Percentiles rank a stretch among this genome's conserved stretches.
phyloP scores from a whole-genome alignment of 2,888 invertebrate species.

The Campoplex capitator region DNA sequence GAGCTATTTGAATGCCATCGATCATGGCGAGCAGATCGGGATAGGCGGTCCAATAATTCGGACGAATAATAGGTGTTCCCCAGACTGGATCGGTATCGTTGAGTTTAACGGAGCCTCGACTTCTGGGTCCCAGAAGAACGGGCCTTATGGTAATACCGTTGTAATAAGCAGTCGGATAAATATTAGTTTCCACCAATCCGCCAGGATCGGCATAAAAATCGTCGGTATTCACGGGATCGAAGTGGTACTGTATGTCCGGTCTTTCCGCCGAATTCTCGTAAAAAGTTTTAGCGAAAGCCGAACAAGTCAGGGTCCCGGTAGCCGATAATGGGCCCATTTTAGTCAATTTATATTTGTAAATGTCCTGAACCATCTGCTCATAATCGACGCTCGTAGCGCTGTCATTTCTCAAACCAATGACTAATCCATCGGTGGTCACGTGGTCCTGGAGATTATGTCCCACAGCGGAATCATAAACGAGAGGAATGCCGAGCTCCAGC shows the following conservation, averaged over 20 bases:
- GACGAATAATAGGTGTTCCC: constrained; percentile 90
- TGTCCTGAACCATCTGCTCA: constrained; percentile 77
- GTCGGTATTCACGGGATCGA: constrained; percentile 87
- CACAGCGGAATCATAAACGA: constrained; percentile 84
- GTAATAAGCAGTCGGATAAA: constrained; percentile 88
- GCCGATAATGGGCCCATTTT: constrained; percentile 85
- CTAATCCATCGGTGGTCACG: constrained; percentile 83
- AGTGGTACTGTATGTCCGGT: constrained; percentile 89
- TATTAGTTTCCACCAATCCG: constrained; percentile 84
- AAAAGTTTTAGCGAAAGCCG: constrained; percentile 88
- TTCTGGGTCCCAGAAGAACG: constrained; percentile 88
- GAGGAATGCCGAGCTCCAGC: constrained; percentile 80
- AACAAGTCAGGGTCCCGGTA: constrained; percentile 85
- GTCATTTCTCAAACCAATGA: constrained; percentile 78
- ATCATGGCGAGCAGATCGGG: constrained; percentile 88
- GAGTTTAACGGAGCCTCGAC: constrained; percentile 88
- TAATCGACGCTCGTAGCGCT: constrained; percentile 77
- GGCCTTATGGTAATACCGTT: constrained; percentile 88
- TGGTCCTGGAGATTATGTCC: constrained; percentile 86
- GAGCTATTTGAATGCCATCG: constrained; percentile 87
- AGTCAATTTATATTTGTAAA: constrained; percentile 85
- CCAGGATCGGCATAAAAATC: constrained; percentile 87
- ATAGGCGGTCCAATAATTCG: constrained; percentile 88
- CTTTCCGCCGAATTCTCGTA: constrained; percentile 84
- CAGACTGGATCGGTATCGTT: constrained; percentile 90